Base-by-base conservation (phyloP, 1,140 invertebrate species). In the Drosophila navojoa region DNA sequence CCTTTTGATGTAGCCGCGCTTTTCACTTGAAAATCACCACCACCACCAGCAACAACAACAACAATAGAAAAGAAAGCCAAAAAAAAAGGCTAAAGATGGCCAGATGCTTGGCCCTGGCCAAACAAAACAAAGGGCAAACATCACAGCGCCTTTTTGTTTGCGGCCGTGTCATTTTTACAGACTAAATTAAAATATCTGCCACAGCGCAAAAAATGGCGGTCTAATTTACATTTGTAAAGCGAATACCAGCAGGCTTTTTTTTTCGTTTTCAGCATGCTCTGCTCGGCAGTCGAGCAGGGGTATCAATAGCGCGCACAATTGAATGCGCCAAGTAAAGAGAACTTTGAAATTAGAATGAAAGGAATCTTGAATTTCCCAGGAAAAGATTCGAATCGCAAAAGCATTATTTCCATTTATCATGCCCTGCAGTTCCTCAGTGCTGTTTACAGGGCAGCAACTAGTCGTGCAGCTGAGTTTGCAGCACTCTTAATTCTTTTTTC, bases 161-260 rank as follows among this genome's bases (percentile, higher is more conserved):
- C 73, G 85, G 85, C 85, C 77, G 77, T 90, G 85, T 89, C 84
- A 89, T 89, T 89, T 89, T 89, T 84, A 81, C 85, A 79, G 85
- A 87, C 81, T 85, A 87, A 85, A 85, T 85, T 85, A 85, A 85
- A 85, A 85, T 84, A 90, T 89, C 76, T 89, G 77, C 59, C 69
- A 67, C 71, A 44, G 64, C 60, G 61, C 72, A 84, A 79, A 79
- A 87, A 89, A 84, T 74, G 67, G 84, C 77, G 84, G 84, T 89
- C 85, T 84, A 84, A 89, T 89, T 89, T 89, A 89, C 84, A 89
- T 89, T 89, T 89, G 84, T 78, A 84, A 89, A 77, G 84, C 77
- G 79, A 90, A 82, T 87, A 80, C 84, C 82, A 86, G 76, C 77
- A 89, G 82, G 82, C 72, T 84, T 79, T 79, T 86, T 84, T 45